Evolutionary conservation across 2,113 vertebrate species (phyloP).

Genomic region (Hypocryptadius cinnamomeus): DNA sequence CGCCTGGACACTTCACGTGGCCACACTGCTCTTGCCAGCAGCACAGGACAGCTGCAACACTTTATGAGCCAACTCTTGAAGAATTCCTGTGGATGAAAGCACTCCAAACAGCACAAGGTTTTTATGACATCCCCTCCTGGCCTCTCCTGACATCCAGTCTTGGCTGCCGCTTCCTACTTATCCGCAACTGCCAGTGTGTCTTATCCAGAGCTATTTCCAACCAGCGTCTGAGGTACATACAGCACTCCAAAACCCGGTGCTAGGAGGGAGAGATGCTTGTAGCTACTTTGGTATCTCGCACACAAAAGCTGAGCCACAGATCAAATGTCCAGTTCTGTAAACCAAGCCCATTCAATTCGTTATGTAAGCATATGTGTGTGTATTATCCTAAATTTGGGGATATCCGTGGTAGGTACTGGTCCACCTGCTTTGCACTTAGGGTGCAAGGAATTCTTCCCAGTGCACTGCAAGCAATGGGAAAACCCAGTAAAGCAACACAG

Average conservation of each 20-base stretch:
- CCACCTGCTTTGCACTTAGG: background rate
- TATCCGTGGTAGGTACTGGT: background rate
- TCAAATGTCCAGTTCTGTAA: background rate
- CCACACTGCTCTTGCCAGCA: background rate
- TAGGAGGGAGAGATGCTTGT: background rate
- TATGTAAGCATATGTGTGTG: constrained; percentile 4
- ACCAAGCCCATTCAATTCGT: background rate
- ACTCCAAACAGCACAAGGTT: background rate
- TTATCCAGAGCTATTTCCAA: background rate
- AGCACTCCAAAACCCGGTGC: background rate
- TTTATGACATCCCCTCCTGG: constrained; percentile 22
- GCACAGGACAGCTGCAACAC: background rate
- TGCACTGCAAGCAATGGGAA: background rate
- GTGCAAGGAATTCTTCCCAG: background rate
- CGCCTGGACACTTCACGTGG: background rate
- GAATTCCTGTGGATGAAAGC: background rate
- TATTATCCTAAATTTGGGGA: background rate
- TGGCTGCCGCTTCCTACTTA: constrained; percentile 11
- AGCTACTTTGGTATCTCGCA: background rate
- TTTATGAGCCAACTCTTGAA: background rate
- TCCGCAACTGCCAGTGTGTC: background rate
- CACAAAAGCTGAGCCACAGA: background rate
- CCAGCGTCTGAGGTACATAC: background rate
- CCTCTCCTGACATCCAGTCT: constrained; percentile 24
- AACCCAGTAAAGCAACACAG: background rate